Evolutionary conservation across 2,113 vertebrate genomes (phyloP).

Genomic region (Cariama cristata): DNA sequence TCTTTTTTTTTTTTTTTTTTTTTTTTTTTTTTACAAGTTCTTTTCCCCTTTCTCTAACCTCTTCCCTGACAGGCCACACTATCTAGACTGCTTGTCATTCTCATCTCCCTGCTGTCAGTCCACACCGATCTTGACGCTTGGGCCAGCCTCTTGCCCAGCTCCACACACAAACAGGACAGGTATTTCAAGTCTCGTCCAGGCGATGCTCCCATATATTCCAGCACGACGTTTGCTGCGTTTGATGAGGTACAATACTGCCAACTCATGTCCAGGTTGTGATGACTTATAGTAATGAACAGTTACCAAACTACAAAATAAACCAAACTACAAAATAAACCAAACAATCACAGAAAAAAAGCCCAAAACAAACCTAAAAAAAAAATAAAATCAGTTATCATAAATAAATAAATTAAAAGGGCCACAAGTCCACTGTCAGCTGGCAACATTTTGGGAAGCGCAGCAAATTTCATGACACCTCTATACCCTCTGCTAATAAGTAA

Average conservation of each 20-base stretch:
- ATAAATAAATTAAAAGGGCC: neutral
- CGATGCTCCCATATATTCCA: neutral
- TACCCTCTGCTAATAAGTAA: neutral
- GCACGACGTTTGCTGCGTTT: fast-evolving
- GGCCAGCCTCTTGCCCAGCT: neutral
- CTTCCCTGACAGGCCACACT: neutral
- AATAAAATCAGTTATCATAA: neutral
- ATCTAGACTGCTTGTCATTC: no score
- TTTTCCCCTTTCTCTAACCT: no score
- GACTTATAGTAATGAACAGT: no score
- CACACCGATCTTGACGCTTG: no score
- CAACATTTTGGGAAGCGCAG: neutral
- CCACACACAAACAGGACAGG: neutral
- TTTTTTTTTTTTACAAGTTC: no score
- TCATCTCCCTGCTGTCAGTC: neutral
- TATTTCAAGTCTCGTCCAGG: neutral
- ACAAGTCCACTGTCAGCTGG: neutral
- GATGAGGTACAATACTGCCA: fast-evolving
- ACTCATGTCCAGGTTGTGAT: fast-evolving
- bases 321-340: neutral
- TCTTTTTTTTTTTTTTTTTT: no score
- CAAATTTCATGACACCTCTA: fast-evolving
- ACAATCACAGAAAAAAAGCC: neutral
- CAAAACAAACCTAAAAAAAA: neutral
- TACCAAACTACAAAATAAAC: neutral